These are phyloP conservation scores for Nanorana parkeri DNA, from an alignment of 2,113 vertebrate species.

Conservation along the genomic window DNA sequence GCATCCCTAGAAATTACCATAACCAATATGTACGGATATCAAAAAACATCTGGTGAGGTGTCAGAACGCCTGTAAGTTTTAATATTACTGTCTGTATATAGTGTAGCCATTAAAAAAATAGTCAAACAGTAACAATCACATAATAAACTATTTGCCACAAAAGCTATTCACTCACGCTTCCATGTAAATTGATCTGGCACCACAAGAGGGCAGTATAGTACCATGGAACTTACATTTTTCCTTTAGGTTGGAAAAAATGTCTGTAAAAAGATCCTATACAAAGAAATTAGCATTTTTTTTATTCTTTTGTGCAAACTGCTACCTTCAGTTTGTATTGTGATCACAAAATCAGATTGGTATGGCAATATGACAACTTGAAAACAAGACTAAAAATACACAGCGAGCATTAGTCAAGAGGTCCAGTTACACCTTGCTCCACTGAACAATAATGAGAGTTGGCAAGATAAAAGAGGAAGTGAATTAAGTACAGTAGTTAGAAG, in stretches of 20 bases:
- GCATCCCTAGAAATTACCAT: too few species aligned
- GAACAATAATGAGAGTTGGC: conserved; percentile 12
- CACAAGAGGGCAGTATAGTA: conserved; percentile 77
- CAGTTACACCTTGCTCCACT: conserved; percentile 36
- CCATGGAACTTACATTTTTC: conserved; percentile 54
- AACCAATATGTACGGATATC: too few species aligned
- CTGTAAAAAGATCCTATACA: conserved; percentile 28
- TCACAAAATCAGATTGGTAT: conserved; percentile 43
- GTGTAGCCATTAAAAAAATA: too few species aligned
- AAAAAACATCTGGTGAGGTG: too few species aligned
- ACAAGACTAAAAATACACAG: conserved; percentile 47
- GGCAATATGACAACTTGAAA: conserved; percentile 42
- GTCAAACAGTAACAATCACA: too few species aligned
- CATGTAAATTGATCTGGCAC: conserved; percentile 25
- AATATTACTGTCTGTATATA: too few species aligned
- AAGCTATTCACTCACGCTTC: too few species aligned
- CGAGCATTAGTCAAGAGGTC: conserved; percentile 27
- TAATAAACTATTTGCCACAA: too few species aligned
- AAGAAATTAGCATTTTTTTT: conserved; percentile 31
- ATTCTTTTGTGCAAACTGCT: conserved; percentile 45
- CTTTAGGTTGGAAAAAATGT: neutral
- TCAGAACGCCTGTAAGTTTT: too few species aligned
- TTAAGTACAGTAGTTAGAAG: neutral
- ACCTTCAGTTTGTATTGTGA: conserved; percentile 46
- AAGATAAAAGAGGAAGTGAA: neutral